Evolutionary conservation across 1,140 invertebrate species (phyloP).

Genomic region (Oreohelix idahoensis): DNA sequence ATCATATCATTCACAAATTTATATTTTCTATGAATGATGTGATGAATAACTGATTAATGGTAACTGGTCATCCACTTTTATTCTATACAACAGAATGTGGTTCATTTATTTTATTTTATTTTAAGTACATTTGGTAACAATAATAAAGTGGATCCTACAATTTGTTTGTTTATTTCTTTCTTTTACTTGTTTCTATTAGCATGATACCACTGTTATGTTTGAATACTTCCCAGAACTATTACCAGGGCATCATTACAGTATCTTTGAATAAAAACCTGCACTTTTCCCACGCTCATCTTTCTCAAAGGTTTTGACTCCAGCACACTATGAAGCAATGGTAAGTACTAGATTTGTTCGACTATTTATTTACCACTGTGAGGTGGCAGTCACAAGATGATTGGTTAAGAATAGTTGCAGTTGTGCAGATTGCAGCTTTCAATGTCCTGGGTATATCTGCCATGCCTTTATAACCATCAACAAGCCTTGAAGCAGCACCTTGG

Average conservation of each 20-base stretch:
- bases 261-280: background rate
- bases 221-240: background rate
- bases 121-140: too few species aligned
- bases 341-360: background rate
- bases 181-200: background rate
- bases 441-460: background rate
- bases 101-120: background rate
- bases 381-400: background rate
- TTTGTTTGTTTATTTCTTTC: background rate
- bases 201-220: background rate
- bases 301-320: background rate
- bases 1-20: too few species aligned
- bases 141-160: too few species aligned
- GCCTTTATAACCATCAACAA: background rate
- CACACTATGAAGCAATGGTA: background rate
- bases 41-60: too few species aligned
- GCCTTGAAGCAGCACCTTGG: background rate
- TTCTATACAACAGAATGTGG: too few species aligned
- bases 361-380: background rate
- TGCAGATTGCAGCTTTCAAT: background rate
- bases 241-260: background rate
- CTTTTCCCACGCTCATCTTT: background rate
- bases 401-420: background rate
- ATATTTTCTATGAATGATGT: too few species aligned
- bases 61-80: too few species aligned